Percentiles rank a stretch among this genome's conserved stretches.
phyloP scores from a whole-genome alignment of 2,888 invertebrate genomes.

The Gonocerus acuteangulatus region DNA sequence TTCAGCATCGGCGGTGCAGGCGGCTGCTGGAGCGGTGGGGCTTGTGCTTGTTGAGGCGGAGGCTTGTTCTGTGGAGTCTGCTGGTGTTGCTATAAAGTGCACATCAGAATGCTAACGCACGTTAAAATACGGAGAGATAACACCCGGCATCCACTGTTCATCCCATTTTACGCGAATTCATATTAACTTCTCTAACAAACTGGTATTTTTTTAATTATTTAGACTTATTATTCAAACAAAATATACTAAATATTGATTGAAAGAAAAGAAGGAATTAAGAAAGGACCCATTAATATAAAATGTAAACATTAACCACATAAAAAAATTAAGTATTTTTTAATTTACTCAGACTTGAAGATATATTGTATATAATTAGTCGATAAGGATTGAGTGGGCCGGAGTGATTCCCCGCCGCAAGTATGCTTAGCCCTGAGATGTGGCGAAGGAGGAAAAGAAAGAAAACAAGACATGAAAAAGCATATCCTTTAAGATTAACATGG shows the following conservation, averaged over 20 bases:
- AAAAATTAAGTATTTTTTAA: too few species aligned
- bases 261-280: too few species aligned
- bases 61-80: slow-evolving; percentile 15
- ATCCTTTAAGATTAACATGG: background rate
- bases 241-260: too few species aligned
- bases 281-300: too few species aligned
- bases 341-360: too few species aligned
- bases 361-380: too few species aligned
- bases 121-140: slow-evolving; percentile 33
- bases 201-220: too few species aligned
- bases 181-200: too few species aligned
- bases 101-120: slow-evolving; percentile 35
- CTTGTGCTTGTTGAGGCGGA: background rate
- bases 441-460: slow-evolving; percentile 23
- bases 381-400: slow-evolving; percentile 28
- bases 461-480: slow-evolving; percentile 20
- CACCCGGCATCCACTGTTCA: slow-evolving; percentile 34
- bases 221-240: too few species aligned
- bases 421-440: slow-evolving; percentile 36
- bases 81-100: slow-evolving; percentile 30
- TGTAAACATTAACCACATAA: too few species aligned
- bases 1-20: background rate
- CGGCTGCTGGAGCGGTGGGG: background rate
- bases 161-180: slow-evolving; percentile 13
- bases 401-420: slow-evolving; percentile 35